A percentile compares a stretch with the other conserved stretches of the same genome.
These are phyloP conservation scores for Palloptera scutellata DNA, from an alignment of 2,888 invertebrate genomes.

Conservation along the genomic window DNA sequence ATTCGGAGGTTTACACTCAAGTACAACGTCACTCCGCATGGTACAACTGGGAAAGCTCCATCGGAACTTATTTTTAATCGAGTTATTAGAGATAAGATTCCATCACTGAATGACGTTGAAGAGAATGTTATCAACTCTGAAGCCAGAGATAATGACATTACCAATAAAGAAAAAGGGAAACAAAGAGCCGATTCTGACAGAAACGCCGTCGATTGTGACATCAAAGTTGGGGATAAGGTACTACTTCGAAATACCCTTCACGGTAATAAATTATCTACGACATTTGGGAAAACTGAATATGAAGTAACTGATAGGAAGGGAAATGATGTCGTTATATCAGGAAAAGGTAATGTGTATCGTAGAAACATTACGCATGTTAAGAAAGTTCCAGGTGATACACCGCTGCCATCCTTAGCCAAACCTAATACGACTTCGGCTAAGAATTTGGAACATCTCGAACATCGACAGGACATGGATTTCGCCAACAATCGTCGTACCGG, in stretches of 20 bases:
- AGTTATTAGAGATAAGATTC: constrained; percentile 33
- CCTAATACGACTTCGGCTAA: no score
- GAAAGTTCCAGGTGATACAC: constrained; percentile 13
- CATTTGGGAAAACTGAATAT: constrained; percentile 28
- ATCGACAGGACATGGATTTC: no score
- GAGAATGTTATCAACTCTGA: constrained; percentile 28
- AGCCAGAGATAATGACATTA: constrained; percentile 21
- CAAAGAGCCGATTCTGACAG: constrained; percentile 27
- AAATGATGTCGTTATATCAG: constrained; percentile 16
- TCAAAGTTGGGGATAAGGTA: constrained; percentile 28
- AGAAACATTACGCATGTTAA: constrained; percentile 25
- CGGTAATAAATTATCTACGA: constrained; percentile 33
- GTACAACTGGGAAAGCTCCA: constrained; percentile 37
- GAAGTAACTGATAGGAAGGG: constrained; percentile 27
- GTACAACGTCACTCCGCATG: constrained; percentile 36
- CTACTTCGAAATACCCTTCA: constrained; percentile 26
- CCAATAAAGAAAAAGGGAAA: constrained; percentile 35
- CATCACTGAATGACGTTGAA: constrained; percentile 26
- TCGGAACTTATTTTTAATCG: constrained; percentile 33
- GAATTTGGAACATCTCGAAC: no score
- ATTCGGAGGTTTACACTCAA: constrained; percentile 29
- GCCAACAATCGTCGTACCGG: no score
- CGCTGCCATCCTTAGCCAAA: neutral
- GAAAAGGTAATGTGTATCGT: constrained; percentile 15
- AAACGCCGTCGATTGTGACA: constrained; percentile 23